phyloP scores from a whole-genome alignment of 2,113 vertebrate genomes.

The Cyprinodon variegatus region DNA sequence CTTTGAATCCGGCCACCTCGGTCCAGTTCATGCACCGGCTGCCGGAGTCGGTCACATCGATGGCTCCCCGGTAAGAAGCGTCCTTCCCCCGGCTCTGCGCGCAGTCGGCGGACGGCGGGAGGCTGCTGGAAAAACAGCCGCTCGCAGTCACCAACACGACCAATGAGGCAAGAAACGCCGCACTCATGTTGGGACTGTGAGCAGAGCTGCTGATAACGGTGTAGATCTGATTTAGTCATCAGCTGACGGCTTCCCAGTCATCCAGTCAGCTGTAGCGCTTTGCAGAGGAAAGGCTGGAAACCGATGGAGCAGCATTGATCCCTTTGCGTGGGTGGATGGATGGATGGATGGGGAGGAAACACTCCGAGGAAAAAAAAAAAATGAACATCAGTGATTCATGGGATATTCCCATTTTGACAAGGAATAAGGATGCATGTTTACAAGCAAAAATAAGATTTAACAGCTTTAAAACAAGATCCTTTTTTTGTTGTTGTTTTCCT shows the following conservation, averaged over 20 bases:
- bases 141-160: constrained; percentile 45
- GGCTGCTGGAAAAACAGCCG: constrained; percentile 49
- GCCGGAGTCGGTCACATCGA: constrained; percentile 85
- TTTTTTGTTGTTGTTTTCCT: too few species aligned
- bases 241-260: constrained; percentile 24
- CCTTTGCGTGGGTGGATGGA: constrained; percentile 17
- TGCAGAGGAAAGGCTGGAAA: constrained; percentile 41
- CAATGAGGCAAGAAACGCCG: constrained; percentile 27
- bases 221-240: constrained; percentile 12
- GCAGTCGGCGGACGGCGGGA: constrained; percentile 72
- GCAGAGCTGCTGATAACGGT: background rate
- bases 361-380: background rate
- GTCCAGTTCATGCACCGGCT: constrained; percentile 84
- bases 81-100: constrained; percentile 73
- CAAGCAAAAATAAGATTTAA: too few species aligned
- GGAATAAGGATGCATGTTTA: too few species aligned
- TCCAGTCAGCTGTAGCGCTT: constrained; percentile 32
- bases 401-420: too few species aligned
- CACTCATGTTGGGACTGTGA: constrained; percentile 44
- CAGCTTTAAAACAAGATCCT: too few species aligned
- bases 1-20: constrained; percentile 79
- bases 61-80: constrained; percentile 76
- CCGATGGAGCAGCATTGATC: constrained; percentile 19
- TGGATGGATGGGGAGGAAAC: constrained; percentile 17
- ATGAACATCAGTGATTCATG: background rate